A percentile compares a stretch with the other conserved stretches of the same genome.
These are phyloP conservation scores for Cyclophora punctaria DNA, from an alignment of 2,888 invertebrate genomes.

Conservation along the genomic window DNA sequence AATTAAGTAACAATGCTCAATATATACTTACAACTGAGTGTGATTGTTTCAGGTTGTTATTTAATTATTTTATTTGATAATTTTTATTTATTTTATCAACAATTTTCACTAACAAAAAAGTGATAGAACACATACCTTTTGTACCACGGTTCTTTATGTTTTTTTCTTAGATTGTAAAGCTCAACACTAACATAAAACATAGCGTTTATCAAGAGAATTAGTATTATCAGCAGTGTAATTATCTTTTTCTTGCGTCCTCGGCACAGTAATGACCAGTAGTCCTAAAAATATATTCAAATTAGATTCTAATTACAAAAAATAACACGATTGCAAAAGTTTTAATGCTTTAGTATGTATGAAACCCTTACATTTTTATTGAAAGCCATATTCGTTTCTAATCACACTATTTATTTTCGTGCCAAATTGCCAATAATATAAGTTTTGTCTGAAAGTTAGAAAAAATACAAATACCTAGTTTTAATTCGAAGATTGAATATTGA, in stretches of 20 bases:
- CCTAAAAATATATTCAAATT: constrained; percentile 31
- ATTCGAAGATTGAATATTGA: too few species aligned
- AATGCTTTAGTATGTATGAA: not conserved
- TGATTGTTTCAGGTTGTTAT: too few species aligned
- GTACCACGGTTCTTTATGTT: constrained; percentile 48
- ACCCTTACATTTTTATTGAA: constrained; percentile 22
- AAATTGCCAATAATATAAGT: too few species aligned
- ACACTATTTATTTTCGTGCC: too few species aligned
- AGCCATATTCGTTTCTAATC: constrained; percentile 6
- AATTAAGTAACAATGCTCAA: not conserved
- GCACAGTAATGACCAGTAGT: constrained; percentile 50
- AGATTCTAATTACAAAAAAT: not conserved
- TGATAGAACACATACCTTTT: constrained; percentile 35
- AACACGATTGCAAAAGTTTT: not conserved
- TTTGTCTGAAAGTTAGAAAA: too few species aligned
- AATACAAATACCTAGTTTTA: too few species aligned
- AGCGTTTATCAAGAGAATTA: constrained; percentile 55
- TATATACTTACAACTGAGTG: too few species aligned
- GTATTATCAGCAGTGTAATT: constrained; percentile 39
- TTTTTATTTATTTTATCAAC: too few species aligned
- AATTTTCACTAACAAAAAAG: too few species aligned
- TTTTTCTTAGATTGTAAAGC: constrained; percentile 47
- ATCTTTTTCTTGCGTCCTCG: constrained; percentile 64
- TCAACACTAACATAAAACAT: constrained; percentile 60
- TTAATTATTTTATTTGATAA: too few species aligned